A percentile compares a stretch with the other conserved stretches of the same genome.
Conservation (phyloP, 2,888 invertebrate species). For the Scaptomyza flava region DNA sequence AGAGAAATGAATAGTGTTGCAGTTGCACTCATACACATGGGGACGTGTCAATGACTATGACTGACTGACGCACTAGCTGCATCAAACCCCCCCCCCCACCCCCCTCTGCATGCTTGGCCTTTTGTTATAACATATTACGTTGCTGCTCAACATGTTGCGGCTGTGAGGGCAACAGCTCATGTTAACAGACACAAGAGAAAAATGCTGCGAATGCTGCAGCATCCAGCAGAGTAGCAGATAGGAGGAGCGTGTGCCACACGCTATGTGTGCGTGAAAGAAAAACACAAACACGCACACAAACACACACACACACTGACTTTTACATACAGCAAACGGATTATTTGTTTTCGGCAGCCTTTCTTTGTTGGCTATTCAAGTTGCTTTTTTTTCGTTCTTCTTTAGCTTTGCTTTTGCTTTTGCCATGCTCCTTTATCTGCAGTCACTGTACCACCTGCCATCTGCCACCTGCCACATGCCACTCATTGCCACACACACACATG, state of each 20-base stretch:
- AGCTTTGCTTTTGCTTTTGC: conserved; percentile 14
- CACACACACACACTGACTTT: conserved; percentile 28
- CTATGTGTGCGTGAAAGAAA: conserved; percentile 27
- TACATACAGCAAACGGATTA: conserved; percentile 65
- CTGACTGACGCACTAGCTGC: conserved; percentile 21
- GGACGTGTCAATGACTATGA: conserved; percentile 68
- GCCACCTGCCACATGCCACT: conserved; percentile 6
- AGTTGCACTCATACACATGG: conserved; percentile 3
- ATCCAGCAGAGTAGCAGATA: conserved; percentile 40
- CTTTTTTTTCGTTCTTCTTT: conserved; percentile 13
- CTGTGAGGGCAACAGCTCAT: conserved; percentile 55
- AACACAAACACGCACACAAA: conserved; percentile 12
- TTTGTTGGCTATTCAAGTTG: conserved; percentile 50
- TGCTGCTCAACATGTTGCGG: conserved; percentile 64
- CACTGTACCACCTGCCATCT: conserved; percentile 33
- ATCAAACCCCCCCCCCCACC: no score
- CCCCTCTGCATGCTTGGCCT: conserved; percentile 37
- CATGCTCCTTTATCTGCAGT: conserved; percentile 49
- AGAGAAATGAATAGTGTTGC: conserved; percentile 63
- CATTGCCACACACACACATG: background rate
- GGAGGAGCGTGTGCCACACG: conserved; percentile 42
- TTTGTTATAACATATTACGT: conserved; percentile 64
- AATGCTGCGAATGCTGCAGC: conserved; percentile 56
- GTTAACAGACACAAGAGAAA: conserved; percentile 55
- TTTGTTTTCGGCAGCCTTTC: conserved; percentile 75